phyloP scores from a whole-genome alignment of 2,888 invertebrate genomes.

The Mesoligia furuncula region DNA sequence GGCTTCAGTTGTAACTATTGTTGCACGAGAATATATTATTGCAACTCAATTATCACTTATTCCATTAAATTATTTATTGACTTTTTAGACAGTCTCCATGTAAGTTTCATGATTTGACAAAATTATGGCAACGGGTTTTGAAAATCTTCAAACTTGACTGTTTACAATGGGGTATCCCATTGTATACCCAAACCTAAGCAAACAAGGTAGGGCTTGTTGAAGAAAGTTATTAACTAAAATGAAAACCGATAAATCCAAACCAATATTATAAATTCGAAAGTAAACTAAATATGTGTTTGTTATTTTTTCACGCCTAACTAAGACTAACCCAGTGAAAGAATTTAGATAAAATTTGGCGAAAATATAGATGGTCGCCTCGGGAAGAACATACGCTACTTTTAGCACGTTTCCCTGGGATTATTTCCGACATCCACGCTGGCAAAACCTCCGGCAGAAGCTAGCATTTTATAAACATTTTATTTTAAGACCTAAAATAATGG shows the following conservation, averaged over 20 bases:
- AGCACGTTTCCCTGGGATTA: not conserved
- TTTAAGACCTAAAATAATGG: not conserved
- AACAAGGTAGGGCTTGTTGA: not conserved
- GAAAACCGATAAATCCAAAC: not conserved
- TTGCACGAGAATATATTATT: conserved; percentile 8
- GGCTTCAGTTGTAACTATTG: not conserved
- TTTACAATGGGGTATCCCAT: no score
- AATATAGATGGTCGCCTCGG: not conserved
- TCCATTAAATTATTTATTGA: not conserved
- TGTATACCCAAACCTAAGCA: not conserved
- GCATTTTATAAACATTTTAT: not conserved
- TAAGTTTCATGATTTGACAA: not conserved
- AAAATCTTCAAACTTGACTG: not conserved
- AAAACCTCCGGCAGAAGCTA: not conserved
- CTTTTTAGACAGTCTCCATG: not conserved
- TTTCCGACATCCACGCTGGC: not conserved
- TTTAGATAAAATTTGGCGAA: not conserved
- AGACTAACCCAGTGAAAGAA: not conserved
- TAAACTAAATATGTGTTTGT: not conserved
- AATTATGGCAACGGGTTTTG: not conserved
- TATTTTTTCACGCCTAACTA: not conserved
- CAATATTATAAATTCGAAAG: not conserved
- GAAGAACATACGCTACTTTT: not conserved
- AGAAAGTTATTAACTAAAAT: no score
- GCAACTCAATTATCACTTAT: not conserved